phyloP scores from a whole-genome alignment of 2,113 vertebrate species.

The Pachyramphus minor region DNA sequence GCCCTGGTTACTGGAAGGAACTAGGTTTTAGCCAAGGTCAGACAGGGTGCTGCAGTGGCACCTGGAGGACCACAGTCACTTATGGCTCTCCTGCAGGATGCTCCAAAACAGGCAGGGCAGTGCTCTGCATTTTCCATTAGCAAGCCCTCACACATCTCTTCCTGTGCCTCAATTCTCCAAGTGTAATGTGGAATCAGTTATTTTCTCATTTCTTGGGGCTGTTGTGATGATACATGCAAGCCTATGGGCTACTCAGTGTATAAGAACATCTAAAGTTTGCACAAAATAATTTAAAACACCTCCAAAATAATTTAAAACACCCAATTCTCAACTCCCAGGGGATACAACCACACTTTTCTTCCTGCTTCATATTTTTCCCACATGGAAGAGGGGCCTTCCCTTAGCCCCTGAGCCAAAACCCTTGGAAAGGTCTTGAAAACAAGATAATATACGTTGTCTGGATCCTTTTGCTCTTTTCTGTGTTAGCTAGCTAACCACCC shows the following conservation, averaged over 20 bases:
- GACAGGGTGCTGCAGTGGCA: background rate
- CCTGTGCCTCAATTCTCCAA: background rate
- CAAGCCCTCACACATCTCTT: background rate
- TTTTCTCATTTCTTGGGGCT: background rate
- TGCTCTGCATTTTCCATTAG: background rate
- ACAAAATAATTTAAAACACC: background rate
- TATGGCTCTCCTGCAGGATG: background rate
- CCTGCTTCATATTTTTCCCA: background rate
- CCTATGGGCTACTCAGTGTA: background rate
- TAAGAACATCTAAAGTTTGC: background rate
- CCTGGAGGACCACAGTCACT: background rate
- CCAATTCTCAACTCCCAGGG: background rate
- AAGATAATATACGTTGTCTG: background rate
- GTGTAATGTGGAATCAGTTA: background rate
- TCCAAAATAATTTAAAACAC: background rate
- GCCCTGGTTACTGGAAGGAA: accelerated
- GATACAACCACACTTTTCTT: background rate
- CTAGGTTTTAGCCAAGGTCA: background rate
- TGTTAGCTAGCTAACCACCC: background rate
- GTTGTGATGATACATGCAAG: background rate
- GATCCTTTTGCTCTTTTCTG: background rate
- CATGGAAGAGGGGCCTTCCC: background rate
- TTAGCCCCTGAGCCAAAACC: background rate
- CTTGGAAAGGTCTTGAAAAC: slow-evolving; percentile 5
- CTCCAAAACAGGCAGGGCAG: background rate